Conservation (phyloP, 2,113 vertebrate genomes). For the Ciconia boyciana region DNA sequence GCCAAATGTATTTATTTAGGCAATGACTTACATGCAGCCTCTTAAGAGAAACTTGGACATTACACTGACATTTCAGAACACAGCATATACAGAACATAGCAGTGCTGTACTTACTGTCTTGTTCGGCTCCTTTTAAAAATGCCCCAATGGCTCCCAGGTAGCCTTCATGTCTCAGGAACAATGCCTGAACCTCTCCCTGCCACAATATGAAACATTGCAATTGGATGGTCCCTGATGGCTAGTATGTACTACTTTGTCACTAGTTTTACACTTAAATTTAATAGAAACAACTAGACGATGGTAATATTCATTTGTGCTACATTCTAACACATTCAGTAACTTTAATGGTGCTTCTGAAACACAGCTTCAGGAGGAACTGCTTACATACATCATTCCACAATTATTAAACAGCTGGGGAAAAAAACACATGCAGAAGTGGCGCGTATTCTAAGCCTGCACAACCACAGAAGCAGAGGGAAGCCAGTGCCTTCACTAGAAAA, state of each 20-base stretch:
- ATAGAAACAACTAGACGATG: constrained; percentile 42
- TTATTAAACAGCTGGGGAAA: neutral
- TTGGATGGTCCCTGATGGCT: constrained; percentile 57
- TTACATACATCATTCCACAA: constrained; percentile 8
- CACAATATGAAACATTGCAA: constrained; percentile 59
- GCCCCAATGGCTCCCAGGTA: constrained; percentile 97
- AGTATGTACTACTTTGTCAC: constrained; percentile 42
- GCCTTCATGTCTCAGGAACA: constrained; percentile 97
- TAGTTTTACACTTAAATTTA: constrained; percentile 51
- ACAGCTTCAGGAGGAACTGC: neutral
- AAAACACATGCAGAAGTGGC: neutral
- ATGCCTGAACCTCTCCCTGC: constrained; percentile 96
- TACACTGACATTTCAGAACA: constrained; percentile 59
- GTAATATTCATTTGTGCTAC: constrained; percentile 32
- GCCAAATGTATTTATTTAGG: constrained; percentile 17
- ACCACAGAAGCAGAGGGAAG: neutral
- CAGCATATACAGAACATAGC: constrained; percentile 40
- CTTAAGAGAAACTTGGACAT: constrained; percentile 48
- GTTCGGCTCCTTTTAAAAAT: constrained; percentile 96
- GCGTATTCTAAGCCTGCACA: neutral
- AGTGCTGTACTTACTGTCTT: constrained; percentile 90
- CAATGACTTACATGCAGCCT: constrained; percentile 53
- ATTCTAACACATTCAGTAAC: constrained; percentile 48
- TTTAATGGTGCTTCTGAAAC: neutral
- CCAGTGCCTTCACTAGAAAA: neutral